Base-by-base conservation (phyloP, 2,888 invertebrate genomes). In the Tanytarsus gracilentus region DNA sequence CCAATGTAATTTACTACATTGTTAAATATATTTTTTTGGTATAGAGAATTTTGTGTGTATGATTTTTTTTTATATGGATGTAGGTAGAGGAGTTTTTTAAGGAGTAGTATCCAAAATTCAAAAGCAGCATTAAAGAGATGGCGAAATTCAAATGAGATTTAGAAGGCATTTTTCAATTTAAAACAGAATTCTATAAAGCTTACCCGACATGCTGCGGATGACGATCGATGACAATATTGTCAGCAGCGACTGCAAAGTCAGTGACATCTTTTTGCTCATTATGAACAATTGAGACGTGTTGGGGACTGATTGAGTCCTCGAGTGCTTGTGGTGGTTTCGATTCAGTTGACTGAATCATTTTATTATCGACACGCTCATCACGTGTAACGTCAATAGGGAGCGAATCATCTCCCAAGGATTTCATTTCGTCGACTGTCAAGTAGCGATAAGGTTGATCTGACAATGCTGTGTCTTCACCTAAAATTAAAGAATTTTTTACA, bases 401-500 rank as follows among this genome's bases (percentile, higher is more conserved):
- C 9, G 93, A 93, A 75, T 94, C 94, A 70, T 94, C 94, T 63
- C 92, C 93, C 64, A 94, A 78, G 7, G 91, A 91, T 77, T 94
- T 94, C 91, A 94, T 93, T 71, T 95, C 94, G 71, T 95, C 94
- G 64, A 90, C 91, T 62, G 93, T 94, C 75, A 95, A 78, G 76
- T 94, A 94, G 64, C 91, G 83, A 75, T 94, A 94, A 29, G 87
- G 87, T 71, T 88, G 88, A 75, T 94, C 93, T 67, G 89, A 91
- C 66, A 92, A 78, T 75, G 91, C 86, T 61, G 89, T 87, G 72
- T 94, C 93, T 79, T 94, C 93, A 71, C 90, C 93, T 93, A 70
- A 9, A 62, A 61, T 27, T 21, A 49, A 21, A 49, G 7, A 11
- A 49, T 14, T 3, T 49, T 25, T 21, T 4, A 30, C 14, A 51